Percentiles rank a stretch among this genome's conserved stretches.
phyloP scores from a whole-genome alignment of 2,113 vertebrate genomes.

The Corapipo altera region DNA sequence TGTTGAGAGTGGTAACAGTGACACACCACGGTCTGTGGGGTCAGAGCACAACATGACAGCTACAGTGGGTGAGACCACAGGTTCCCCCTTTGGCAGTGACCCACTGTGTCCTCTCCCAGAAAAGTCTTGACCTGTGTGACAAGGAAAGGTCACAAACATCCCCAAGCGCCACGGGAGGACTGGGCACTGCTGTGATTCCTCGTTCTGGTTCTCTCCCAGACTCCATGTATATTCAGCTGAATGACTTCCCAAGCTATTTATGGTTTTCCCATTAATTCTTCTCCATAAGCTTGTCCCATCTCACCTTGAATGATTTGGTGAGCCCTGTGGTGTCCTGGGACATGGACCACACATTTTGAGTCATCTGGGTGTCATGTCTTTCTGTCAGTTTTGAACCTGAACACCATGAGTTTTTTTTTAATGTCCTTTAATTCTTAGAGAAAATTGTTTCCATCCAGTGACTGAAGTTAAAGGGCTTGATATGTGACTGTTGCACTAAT shows the following conservation, averaged over 20 bases:
- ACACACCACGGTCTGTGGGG: not conserved
- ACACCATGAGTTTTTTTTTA: not conserved
- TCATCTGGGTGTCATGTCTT: not conserved
- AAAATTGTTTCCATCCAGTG: not conserved
- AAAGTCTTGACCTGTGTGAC: not conserved
- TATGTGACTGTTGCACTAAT: not conserved
- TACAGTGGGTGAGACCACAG: not conserved
- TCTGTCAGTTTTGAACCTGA: not conserved
- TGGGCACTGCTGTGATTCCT: not conserved
- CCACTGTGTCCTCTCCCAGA: not conserved
- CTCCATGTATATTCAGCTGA: not conserved
- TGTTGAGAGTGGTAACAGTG: not conserved
- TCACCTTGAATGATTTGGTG: not conserved
- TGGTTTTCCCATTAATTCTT: not conserved
- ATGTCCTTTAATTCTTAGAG: not conserved
- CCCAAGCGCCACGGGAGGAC: not conserved
- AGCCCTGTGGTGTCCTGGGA: not conserved
- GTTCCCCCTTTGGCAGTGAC: not conserved
- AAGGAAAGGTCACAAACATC: not conserved
- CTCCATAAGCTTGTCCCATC: not conserved
- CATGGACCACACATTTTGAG: fast-evolving
- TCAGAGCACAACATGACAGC: not conserved
- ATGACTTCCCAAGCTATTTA: fast-evolving
- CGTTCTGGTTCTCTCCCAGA: not conserved
- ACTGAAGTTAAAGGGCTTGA: not conserved